Base-by-base conservation (phyloP, 1,140 invertebrate species). In the Drosophila baimaii region DNA sequence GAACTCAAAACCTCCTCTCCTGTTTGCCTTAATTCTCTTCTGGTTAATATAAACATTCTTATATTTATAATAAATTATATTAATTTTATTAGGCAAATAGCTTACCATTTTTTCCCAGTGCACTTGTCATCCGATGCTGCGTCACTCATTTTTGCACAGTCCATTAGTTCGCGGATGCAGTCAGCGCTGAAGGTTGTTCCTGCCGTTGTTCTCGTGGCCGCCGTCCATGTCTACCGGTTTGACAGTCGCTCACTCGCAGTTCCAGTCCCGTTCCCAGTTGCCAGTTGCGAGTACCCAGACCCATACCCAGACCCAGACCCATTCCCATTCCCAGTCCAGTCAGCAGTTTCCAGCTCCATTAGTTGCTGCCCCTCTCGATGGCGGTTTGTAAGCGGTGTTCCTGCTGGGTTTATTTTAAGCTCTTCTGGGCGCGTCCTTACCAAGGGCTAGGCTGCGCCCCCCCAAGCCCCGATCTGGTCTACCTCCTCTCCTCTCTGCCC, bases 101-200 rank as follows among this genome's bases (percentile, higher is more conserved):
- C 6, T 0, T 15, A 41, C 12, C 0, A 19, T 3, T 64, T 56
- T 44, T 23, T 13, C 21, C 10, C 39, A 33, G 61, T 79, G 46
- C 46, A 17, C 23, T 35, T 31, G 17, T 54, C 55, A 33, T 76
- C 72, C 69, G 84, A 74, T 88, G 83, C 83, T 88, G 84, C 83
- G 84, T 88, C 83, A 88, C 83, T 88, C 83, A 86, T 83, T 86
- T 88, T 88, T 82, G 79, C 82, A 86, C 82, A 86, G 82, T 86
- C 82, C 82, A 86, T 86, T 86, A 86, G 82, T 86, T 86, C 82
- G 83, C 80, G 83, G 79, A 82, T 86, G 83, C 79, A 86, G 65
- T 88, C 75, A 61, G 61, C 61, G 65, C 79, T 86, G 82, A 88
- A 86, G 82, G 82, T 86, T 85, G 81, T 69, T 57, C 57, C 55